Conservation (phyloP, 2,888 invertebrate genomes). For the Leptarthrus brevirostris region DNA sequence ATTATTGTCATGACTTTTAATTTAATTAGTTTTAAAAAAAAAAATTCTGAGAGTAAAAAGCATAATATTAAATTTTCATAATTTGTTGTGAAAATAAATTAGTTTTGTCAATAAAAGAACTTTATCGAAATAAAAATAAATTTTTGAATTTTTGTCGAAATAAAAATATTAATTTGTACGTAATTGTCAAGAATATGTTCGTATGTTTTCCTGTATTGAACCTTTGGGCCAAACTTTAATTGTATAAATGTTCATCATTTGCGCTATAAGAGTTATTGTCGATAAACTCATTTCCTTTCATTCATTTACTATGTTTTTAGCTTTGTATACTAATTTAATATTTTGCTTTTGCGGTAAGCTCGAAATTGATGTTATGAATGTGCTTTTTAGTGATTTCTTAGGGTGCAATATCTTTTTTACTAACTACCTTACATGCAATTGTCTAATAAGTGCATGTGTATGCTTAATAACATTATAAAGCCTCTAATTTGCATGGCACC, state of each 20-base stretch:
- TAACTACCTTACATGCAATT: no score
- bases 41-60: slow-evolving; percentile 43
- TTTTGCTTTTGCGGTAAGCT: no score
- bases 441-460: no score
- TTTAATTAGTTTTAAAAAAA: slow-evolving; percentile 16
- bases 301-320: neutral
- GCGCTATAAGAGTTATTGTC: slow-evolving; percentile 34
- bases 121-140: slow-evolving; percentile 10
- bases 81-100: slow-evolving; percentile 45
- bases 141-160: slow-evolving; percentile 1
- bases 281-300: neutral
- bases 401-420: no score
- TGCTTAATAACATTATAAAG: no score
- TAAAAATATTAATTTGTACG: no score
- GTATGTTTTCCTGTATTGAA: no score
- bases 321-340: neutral
- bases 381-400: no score
- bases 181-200: no score
- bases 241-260: slow-evolving; percentile 38
- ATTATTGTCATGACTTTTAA: neutral
- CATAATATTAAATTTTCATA: slow-evolving; percentile 35
- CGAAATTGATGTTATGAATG: no score
- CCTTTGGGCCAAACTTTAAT: neutral
- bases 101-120: slow-evolving; percentile 34
- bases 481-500: no score